Evolutionary conservation across 1,140 invertebrate genomes (phyloP), one percentile per base, ranked within the genome.

Genomic region (Zophobas morio): DNA sequence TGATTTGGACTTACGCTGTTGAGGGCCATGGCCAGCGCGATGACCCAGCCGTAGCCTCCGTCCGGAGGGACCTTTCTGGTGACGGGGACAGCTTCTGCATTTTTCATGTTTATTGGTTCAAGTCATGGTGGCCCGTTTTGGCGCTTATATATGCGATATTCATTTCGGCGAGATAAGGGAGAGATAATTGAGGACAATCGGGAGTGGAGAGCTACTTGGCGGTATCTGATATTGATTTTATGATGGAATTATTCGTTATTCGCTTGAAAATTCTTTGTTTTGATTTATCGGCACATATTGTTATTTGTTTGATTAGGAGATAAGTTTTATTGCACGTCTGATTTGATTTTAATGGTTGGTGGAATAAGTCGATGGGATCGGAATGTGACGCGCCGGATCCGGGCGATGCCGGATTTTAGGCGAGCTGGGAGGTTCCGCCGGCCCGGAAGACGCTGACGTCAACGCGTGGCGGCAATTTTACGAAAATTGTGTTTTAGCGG

Each of bases 1-100:
- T 8, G 32, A 32, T 53, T 54, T 54, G 20, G 6, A 57, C 89
- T 90, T 86, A 93, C 90, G 77, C 91, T 92, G 57, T 87, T 88
- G 75, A 89, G 86, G 80, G 89, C 88, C 32, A 88, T 87, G 2
- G 89, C 91, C 5, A 91, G 77, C 35, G 92, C 87, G 2, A 93
- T 89, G 80, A 91, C 87, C 92, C 92, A 93, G 1, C 91, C 92
- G 89, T 90, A 93, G 2, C 91, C 91, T 0, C 89, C 90, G 81
- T 93, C 91, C n/a, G 60, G 60, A 20, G 60, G 60, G 3, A 46
- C 20, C 33, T 66, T 51, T 2, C 49, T 73, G 8, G 47, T 37
- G 33, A 66, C 4, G 2, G 2, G 49, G 6, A 20, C 49, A 6
- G 0, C 33, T 66, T 66, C 42, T 32, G 42, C 39, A 40, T 66